phyloP scores from a whole-genome alignment of 2,113 vertebrate species.

The Pelmatolapia mariae region DNA sequence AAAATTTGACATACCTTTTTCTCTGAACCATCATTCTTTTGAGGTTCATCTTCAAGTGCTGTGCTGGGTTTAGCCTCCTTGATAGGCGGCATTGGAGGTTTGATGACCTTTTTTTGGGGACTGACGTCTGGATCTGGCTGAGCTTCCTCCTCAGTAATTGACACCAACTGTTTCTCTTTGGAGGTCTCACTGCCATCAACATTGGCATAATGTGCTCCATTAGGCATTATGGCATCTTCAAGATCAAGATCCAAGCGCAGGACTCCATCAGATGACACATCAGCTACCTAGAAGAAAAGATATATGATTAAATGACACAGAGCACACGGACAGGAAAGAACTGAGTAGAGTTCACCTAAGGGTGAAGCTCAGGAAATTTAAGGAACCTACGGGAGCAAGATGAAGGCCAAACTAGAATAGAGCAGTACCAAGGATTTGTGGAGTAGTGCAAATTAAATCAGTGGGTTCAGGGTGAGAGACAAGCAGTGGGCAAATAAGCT shows the following conservation, averaged over 20 bases:
- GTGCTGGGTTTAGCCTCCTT: conserved; percentile 45
- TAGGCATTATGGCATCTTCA: conserved; percentile 67
- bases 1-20: conserved; percentile 34
- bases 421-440: background rate
- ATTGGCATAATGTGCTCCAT: conserved; percentile 39
- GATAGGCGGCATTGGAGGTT: conserved; percentile 57
- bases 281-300: conserved; percentile 74
- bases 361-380: background rate
- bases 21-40: conserved; percentile 24
- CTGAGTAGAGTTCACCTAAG: background rate
- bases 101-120: conserved; percentile 68
- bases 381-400: background rate
- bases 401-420: background rate
- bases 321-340: background rate
- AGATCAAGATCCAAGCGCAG: conserved; percentile 81
- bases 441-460: background rate
- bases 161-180: background rate
- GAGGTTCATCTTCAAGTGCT: conserved; percentile 32
- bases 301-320: background rate
- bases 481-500: background rate
- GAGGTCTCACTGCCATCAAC: conserved; percentile 14
- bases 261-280: conserved; percentile 80
- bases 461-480: background rate
- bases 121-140: background rate
- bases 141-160: conserved; percentile 1